phyloP scores from a whole-genome alignment of 2,797 vertebrate species.

The Anguilla anguilla region DNA sequence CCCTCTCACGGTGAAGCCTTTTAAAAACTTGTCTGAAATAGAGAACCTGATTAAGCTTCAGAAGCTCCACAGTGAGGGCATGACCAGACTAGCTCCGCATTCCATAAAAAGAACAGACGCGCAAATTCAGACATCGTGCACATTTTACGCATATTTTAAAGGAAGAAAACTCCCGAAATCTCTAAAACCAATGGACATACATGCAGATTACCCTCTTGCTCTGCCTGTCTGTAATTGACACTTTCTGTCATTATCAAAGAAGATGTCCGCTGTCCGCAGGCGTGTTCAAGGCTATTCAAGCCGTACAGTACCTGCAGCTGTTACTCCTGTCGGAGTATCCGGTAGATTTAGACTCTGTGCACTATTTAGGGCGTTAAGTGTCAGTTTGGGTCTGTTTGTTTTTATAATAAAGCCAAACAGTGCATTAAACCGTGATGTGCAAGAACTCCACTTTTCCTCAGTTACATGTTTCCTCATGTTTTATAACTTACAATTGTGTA shows the following conservation, averaged over 20 bases:
- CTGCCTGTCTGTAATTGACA: background rate
- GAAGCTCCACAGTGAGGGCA: background rate
- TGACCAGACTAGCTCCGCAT: slow-evolving; percentile 3
- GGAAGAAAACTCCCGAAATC: background rate
- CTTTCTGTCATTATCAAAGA: background rate
- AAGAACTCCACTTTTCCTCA: background rate
- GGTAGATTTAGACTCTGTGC: background rate
- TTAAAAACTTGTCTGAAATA: background rate
- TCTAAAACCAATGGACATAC: background rate
- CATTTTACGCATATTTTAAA: background rate
- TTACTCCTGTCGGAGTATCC: background rate
- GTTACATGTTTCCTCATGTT: background rate
- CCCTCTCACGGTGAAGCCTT: background rate
- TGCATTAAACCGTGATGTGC: background rate
- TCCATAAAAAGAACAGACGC: background rate
- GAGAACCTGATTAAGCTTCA: background rate
- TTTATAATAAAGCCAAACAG: background rate
- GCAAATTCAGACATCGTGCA: background rate
- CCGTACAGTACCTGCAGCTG: background rate
- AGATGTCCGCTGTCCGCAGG: background rate
- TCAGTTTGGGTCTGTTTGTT: background rate
- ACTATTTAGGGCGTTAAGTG: background rate
- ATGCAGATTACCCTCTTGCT: background rate
- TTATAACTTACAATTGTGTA: background rate
- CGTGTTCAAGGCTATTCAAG: background rate